A percentile compares a stretch with the other conserved stretches of the same genome.
phyloP scores from a whole-genome alignment of 2,888 invertebrate species.

The Sarcophaga subvicina region DNA sequence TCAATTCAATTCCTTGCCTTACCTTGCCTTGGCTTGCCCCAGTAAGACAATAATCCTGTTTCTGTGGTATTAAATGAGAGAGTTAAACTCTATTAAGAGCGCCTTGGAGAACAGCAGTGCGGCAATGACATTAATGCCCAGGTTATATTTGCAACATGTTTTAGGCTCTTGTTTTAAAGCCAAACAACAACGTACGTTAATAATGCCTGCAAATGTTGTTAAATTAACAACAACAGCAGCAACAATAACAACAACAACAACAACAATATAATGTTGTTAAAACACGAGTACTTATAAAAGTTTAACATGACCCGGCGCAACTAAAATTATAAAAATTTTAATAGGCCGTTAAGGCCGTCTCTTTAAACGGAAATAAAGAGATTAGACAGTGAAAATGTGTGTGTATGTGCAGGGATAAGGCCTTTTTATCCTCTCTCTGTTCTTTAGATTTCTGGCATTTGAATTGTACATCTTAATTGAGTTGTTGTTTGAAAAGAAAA shows the following conservation, averaged over 20 bases:
- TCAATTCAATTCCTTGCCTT: no score
- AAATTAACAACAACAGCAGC: slow-evolving; percentile 36
- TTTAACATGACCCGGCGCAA: slow-evolving; percentile 46
- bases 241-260: neutral
- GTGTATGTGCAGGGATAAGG: neutral
- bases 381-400: neutral
- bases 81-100: neutral
- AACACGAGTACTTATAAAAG: slow-evolving; percentile 66
- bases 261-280: slow-evolving; percentile 55
- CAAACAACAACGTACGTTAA: slow-evolving; percentile 2
- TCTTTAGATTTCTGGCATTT: slow-evolving; percentile 14
- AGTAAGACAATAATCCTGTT: slow-evolving; percentile 58
- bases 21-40: neutral
- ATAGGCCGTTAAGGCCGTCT: no score
- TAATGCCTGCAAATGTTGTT: neutral
- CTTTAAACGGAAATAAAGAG: no score
- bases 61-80: neutral
- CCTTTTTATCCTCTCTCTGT: neutral
- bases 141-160: slow-evolving; percentile 48
- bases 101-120: neutral
- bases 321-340: neutral
- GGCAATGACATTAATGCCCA: neutral
- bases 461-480: neutral
- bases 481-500: no score
- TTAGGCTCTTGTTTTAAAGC: slow-evolving; percentile 43